Evolutionary conservation across 2,113 vertebrate species (phyloP).

Genomic region (Antechinus stuartii): DNA sequence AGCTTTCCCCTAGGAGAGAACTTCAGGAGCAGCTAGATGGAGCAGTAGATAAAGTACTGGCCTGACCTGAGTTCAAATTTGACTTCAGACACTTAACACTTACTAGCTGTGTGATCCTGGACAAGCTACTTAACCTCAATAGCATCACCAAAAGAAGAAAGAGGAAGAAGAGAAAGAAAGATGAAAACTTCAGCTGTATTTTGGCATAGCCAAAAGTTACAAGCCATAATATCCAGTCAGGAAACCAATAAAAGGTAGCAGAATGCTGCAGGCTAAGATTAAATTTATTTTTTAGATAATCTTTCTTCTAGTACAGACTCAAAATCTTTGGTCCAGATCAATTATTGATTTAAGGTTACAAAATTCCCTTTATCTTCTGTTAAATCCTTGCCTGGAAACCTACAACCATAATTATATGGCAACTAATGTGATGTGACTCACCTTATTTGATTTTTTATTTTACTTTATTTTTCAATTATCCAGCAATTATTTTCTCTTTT

Average conservation of each 20-base stretch:
- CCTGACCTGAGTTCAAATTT: too few species aligned
- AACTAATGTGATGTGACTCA: background rate
- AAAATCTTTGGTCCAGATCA: background rate
- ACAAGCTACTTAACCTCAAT: too few species aligned
- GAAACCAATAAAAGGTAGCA: background rate
- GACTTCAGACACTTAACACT: too few species aligned
- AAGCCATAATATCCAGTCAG: too few species aligned
- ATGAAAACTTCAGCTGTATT: background rate
- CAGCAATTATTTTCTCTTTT: background rate
- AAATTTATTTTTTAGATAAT: background rate
- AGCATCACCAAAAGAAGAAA: too few species aligned
- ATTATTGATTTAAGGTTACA: background rate
- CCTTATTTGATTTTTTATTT: background rate
- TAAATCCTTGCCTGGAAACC: background rate
- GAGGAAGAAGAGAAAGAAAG: too few species aligned
- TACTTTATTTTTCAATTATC: background rate
- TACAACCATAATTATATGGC: background rate
- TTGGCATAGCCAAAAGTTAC: background rate
- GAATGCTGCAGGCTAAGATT: background rate
- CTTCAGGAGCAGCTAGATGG: too few species aligned
- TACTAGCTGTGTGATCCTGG: too few species aligned
- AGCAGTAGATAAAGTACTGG: too few species aligned
- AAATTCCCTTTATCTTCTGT: background rate
- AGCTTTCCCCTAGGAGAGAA: background rate
- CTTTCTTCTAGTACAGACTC: background rate